Evolutionary conservation across 2,113 vertebrate genomes (phyloP).

Genomic region (Thunnus thynnus): DNA sequence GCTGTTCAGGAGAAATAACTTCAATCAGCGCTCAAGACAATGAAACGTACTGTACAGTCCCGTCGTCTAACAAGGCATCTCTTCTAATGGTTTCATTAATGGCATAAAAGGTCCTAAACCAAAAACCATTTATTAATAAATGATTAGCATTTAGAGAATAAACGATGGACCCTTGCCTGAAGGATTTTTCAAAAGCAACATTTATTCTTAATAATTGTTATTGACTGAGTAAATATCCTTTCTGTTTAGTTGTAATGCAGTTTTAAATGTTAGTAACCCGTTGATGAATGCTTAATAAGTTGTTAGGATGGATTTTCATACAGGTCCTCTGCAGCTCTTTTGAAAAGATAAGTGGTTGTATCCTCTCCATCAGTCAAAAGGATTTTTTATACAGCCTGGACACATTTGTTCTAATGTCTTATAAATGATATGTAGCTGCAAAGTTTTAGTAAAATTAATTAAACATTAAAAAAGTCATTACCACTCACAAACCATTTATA

Average conservation of each 20-base stretch:
- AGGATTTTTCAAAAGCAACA: no score
- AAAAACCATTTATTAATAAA: not conserved
- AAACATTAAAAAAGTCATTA: no score
- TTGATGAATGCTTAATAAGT: not conserved
- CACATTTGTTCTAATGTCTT: not conserved
- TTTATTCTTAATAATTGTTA: not conserved
- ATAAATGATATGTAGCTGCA: no score
- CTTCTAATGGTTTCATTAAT: not conserved
- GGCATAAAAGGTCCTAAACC: not conserved
- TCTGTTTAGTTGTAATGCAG: not conserved
- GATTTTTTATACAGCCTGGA: not conserved
- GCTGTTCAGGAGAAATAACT: not conserved
- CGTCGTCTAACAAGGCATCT: not conserved
- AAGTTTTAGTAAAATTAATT: no score
- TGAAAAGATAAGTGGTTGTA: not conserved
- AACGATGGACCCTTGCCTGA: not conserved
- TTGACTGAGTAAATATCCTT: not conserved
- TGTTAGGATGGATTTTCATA: not conserved
- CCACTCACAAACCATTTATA: not conserved
- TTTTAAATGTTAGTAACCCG: no score
- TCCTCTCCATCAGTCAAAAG: not conserved
- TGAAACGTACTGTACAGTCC: not conserved
- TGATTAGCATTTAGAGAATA: not conserved
- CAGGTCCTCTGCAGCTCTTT: not conserved
- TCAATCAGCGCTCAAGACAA: not conserved